A percentile compares a stretch with the other conserved stretches of the same genome.
Evolutionary conservation across 2,797 vertebrate species (phyloP).

Genomic region (Paramormyrops hopkinsi): DNA sequence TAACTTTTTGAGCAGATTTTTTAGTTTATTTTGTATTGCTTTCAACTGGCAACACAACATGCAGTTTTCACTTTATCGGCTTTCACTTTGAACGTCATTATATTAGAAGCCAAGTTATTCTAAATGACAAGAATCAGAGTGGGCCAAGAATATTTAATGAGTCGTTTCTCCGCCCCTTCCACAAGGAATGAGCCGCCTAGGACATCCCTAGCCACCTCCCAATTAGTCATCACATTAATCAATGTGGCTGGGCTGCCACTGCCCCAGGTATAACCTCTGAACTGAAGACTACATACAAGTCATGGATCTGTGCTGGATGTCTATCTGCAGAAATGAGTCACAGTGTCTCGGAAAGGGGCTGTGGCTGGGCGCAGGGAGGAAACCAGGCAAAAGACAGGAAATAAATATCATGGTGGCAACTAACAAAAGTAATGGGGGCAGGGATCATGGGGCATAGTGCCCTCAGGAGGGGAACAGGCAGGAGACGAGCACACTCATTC

Average conservation of each 20-base stretch:
- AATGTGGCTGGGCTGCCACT: neutral
- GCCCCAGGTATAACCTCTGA: neutral
- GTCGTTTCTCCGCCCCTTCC: neutral
- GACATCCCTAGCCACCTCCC: neutral
- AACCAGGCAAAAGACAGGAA: neutral
- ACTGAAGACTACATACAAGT: neutral
- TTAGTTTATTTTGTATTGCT: neutral
- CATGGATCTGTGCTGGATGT: neutral
- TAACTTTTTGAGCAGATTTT: neutral
- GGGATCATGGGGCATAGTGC: neutral
- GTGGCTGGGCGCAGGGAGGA: neutral
- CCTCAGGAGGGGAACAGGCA: neutral
- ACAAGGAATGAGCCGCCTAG: neutral
- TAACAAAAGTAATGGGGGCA: neutral
- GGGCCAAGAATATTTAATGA: neutral
- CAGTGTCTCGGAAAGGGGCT: neutral
- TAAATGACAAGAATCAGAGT: neutral
- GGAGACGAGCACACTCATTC: neutral
- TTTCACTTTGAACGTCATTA: neutral
- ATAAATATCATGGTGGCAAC: neutral
- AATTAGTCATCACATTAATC: neutral
- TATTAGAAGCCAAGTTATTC: neutral
- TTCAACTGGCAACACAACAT: neutral
- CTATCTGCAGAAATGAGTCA: constrained; percentile 9
- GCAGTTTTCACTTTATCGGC: neutral